Conservation (phyloP, 2,113 vertebrate species). For the Sinocyclocheilus rhinocerous region DNA sequence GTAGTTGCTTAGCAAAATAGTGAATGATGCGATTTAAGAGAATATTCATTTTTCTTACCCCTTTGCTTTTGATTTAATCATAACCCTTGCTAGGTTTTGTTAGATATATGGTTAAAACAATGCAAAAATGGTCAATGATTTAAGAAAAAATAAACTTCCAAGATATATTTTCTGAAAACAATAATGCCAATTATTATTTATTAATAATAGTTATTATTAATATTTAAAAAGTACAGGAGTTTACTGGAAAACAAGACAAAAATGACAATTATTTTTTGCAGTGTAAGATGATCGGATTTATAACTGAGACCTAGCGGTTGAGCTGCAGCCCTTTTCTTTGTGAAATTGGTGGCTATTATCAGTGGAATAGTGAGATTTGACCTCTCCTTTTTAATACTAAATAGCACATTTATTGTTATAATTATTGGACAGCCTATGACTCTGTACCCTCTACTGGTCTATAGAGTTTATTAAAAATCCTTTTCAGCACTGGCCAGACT, state of each 20-base stretch:
- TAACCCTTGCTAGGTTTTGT: neutral
- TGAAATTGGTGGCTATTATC: neutral
- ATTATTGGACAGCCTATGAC: neutral
- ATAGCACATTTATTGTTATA: constrained; percentile 4
- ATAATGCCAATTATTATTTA: neutral
- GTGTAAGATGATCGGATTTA: neutral
- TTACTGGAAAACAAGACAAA: neutral
- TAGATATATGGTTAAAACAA: neutral
- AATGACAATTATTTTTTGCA: neutral
- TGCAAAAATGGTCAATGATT: neutral
- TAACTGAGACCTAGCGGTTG: neutral
- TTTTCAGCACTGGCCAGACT: constrained; percentile 26
- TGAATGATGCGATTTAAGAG: neutral
- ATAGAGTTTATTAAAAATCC: neutral
- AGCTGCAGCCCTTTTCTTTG: neutral
- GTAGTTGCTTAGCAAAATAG: neutral
- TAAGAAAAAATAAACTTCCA: neutral
- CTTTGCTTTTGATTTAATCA: neutral
- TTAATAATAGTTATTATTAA: neutral
- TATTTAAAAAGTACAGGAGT: neutral
- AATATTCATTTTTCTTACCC: neutral
- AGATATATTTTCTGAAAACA: neutral
- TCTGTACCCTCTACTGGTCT: neutral
- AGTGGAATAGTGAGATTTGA: neutral
- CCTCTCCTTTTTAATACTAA: neutral